phyloP scores from a whole-genome alignment of 2,888 invertebrate species.

The Brachypalpus laphriformis region DNA sequence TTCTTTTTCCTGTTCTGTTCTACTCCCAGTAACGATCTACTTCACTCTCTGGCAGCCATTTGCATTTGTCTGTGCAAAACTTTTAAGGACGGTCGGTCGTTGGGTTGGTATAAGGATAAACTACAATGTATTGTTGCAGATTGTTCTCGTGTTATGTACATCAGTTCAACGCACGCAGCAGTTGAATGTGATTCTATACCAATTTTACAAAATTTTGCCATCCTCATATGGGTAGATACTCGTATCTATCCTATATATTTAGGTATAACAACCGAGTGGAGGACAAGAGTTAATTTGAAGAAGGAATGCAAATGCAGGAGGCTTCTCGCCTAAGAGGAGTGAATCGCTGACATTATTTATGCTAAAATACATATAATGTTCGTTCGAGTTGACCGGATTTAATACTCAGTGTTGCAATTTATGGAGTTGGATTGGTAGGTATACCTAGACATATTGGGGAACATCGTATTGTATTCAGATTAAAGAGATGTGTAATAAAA shows the following conservation, averaged over 20 bases:
- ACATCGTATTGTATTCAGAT: too few relatives aligned
- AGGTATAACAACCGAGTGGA: not conserved
- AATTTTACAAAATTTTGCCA: conserved; percentile 63
- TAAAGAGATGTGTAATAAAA: not conserved
- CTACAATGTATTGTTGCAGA: conserved; percentile 70
- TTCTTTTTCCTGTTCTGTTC: conserved; percentile 35
- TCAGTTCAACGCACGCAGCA: conserved; percentile 71
- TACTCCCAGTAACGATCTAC: conserved; percentile 45
- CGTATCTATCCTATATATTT: not conserved
- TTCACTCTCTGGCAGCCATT: conserved; percentile 56
- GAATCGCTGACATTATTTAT: conserved; percentile 71
- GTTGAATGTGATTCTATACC: conserved; percentile 62
- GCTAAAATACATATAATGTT: conserved; percentile 60
- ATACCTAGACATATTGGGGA: too few relatives aligned
- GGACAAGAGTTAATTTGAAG: conserved; percentile 36
- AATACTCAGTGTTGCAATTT: conserved; percentile 63
- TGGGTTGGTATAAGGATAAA: not conserved
- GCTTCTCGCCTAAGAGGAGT: conserved; percentile 50
- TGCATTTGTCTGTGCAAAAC: conserved; percentile 54
- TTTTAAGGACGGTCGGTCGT: conserved; percentile 45
- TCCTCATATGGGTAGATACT: conserved; percentile 21
- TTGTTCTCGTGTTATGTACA: conserved; percentile 66
- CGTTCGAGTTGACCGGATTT: conserved; percentile 72
- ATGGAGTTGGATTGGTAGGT: conserved; percentile 8
- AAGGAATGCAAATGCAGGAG: conserved; percentile 45